Evolutionary conservation across 2,888 invertebrate species (phyloP).

Genomic region (Machimus atricapillus): DNA sequence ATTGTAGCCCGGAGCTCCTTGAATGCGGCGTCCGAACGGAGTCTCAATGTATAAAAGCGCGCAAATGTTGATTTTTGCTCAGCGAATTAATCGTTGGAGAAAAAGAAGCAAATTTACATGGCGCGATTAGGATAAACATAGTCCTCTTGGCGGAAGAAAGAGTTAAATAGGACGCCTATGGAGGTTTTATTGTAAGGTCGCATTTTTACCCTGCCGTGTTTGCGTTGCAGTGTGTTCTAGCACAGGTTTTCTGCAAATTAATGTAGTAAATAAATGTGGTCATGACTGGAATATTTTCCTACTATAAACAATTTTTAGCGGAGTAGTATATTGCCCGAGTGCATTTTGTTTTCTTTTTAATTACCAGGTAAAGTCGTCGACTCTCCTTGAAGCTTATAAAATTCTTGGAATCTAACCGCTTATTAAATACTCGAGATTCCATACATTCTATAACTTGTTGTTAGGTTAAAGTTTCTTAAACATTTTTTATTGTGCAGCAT

Average conservation of each 20-base stretch:
- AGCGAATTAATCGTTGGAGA: neutral
- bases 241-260: neutral
- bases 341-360: neutral
- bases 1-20: neutral
- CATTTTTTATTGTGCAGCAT: no score
- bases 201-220: neutral
- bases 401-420: neutral
- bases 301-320: neutral
- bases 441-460: no score
- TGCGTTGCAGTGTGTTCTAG: neutral
- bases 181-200: neutral
- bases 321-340: no score
- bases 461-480: no score
- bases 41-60: neutral
- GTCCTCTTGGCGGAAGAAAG: neutral
- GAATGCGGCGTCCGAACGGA: neutral
- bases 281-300: neutral
- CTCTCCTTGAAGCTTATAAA: no score
- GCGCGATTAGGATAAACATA: neutral
- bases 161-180: neutral
- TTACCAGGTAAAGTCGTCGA: neutral
- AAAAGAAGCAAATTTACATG: neutral
- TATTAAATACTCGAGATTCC: no score
- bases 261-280: neutral
- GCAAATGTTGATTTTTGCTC: neutral